phyloP scores from a whole-genome alignment of 2,888 invertebrate genomes.

The Pyrrhosoma nymphula region DNA sequence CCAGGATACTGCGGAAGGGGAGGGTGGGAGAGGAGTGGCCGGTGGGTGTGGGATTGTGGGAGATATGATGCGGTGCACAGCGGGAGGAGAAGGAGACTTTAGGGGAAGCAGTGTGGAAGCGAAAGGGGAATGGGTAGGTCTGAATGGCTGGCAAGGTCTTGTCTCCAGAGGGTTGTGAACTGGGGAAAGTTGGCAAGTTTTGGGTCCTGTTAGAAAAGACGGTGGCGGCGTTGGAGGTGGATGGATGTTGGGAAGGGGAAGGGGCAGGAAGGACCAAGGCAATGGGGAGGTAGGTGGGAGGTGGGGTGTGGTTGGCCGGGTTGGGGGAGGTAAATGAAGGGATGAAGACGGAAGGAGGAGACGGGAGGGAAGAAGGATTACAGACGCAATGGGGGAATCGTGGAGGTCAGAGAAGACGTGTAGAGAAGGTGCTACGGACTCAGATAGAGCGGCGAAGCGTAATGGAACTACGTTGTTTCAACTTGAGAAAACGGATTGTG shows the following conservation, averaged over 20 bases:
- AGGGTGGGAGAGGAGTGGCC: no score
- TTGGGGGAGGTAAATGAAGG: not conserved
- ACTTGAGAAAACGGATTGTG: not conserved
- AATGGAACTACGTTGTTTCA: not conserved
- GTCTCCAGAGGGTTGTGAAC: conserved; percentile 60
- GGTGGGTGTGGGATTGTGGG: no score
- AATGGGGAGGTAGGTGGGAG: not conserved
- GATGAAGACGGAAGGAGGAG: not conserved
- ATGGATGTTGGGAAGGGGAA: not conserved
- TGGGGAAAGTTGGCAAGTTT: conserved; percentile 59
- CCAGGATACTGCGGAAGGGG: not conserved
- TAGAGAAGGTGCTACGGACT: not conserved
- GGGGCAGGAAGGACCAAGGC: not conserved
- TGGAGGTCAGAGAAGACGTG: not conserved
- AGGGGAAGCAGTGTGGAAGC: not conserved
- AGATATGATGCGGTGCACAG: no score
- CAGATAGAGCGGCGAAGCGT: not conserved
- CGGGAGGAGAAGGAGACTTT: not conserved
- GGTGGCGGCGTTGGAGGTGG: not conserved
- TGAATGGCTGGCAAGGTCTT: conserved; percentile 3
- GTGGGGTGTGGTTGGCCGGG: not conserved
- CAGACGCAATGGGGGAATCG: not conserved
- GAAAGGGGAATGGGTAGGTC: not conserved
- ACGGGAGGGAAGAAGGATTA: not conserved
- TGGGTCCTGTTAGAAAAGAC: conserved; percentile 26